phyloP scores from a whole-genome alignment of 53 echinoderm and acorn worm species.

The Arbacia lixula region DNA sequence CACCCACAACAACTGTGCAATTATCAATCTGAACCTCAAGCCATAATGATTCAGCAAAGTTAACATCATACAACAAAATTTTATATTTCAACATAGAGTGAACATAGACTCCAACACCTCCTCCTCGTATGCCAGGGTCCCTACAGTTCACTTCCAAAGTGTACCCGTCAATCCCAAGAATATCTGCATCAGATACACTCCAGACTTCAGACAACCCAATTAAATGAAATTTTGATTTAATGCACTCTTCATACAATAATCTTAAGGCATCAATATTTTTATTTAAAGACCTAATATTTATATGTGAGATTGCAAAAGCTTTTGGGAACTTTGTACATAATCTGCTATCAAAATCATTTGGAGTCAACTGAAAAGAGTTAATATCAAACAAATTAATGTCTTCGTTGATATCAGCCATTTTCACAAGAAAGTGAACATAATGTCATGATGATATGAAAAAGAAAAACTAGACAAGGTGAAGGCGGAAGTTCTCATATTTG shows the following conservation, averaged over 20 bases:
- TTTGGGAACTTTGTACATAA: constrained; percentile 7
- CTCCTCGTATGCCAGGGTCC: constrained; percentile 26
- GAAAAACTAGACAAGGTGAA: no score
- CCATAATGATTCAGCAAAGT: no score
- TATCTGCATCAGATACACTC: constrained; percentile 32
- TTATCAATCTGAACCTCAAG: no score
- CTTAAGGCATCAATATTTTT: constrained; percentile 23
- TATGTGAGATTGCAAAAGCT: constrained; percentile 10
- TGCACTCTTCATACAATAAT: no score
- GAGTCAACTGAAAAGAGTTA: constrained; percentile 2
- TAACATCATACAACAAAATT: no score
- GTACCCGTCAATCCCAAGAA: constrained; percentile 18
- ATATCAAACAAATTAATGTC: constrained; percentile 19
- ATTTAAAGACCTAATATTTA: constrained; percentile 36
- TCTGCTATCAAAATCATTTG: constrained; percentile 18
- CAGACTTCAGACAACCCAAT: constrained; percentile 6
- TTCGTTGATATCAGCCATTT: constrained; percentile 1
- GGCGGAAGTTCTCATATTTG: constrained; percentile 17
- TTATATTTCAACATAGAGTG: background rate
- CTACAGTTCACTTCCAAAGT: constrained; percentile 27
- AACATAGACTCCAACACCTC: constrained; percentile 36
- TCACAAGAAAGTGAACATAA: background rate
- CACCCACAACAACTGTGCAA: no score
- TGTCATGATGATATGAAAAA: no score
- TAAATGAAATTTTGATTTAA: constrained; percentile 1